phyloP scores from a whole-genome alignment of 2,888 invertebrate species.

The Pyrocoelia pectoralis region DNA sequence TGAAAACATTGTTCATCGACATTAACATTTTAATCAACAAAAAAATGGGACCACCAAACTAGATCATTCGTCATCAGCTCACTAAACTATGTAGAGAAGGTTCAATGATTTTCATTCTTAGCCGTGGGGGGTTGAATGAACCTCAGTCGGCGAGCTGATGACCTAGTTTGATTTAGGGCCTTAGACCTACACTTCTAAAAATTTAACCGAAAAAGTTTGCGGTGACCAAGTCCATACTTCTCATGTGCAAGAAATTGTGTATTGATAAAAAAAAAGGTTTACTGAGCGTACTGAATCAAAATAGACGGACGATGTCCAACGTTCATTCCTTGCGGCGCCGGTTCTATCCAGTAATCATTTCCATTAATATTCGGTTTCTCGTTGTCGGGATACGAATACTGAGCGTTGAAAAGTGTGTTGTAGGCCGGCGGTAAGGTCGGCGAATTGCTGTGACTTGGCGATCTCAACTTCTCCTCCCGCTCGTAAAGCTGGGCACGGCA shows the following conservation, averaged over 20 bases:
- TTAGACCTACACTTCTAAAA: too few relatives aligned
- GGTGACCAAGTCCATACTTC: background rate
- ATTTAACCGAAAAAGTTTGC: background rate
- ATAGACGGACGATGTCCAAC: constrained; percentile 79
- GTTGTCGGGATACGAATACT: constrained; percentile 41
- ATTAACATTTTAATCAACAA: background rate
- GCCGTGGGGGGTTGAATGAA: too few relatives aligned
- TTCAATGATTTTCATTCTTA: too few relatives aligned
- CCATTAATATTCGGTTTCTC: constrained; percentile 66
- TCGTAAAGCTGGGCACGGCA: constrained; percentile 13
- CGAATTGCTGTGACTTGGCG: background rate
- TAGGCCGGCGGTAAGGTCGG: constrained; percentile 71
- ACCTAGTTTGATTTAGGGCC: too few relatives aligned
- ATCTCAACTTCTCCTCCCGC: background rate
- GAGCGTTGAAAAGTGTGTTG: constrained; percentile 66
- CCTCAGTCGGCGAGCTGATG: too few relatives aligned
- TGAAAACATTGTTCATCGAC: constrained; percentile 7
- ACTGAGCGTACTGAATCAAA: constrained; percentile 70
- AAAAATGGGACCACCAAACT: background rate
- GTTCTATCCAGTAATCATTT: constrained; percentile 76
- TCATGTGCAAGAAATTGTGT: too few relatives aligned
- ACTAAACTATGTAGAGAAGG: too few relatives aligned
- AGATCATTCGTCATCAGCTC: too few relatives aligned
- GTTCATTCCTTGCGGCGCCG: constrained; percentile 68
- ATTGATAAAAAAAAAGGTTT: constrained; percentile 27